These are phyloP conservation scores for Blastobasis adustella DNA, from an alignment of 2,888 invertebrate genomes.

Conservation along the genomic window DNA sequence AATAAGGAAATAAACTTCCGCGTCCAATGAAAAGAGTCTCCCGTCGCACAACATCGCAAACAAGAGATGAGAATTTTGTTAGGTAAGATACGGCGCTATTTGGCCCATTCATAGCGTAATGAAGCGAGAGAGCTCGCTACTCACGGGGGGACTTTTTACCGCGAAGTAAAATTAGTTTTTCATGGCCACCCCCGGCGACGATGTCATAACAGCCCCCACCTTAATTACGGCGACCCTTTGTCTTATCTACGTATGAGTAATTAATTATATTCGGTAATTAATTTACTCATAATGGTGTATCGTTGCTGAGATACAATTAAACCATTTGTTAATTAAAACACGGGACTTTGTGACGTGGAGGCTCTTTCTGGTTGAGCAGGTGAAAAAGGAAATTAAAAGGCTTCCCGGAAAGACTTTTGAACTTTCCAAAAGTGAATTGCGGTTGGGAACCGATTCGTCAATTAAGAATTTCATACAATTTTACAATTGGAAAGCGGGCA, in stretches of 20 bases:
- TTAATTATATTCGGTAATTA: conserved; percentile 59
- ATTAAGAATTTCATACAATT: too few species aligned
- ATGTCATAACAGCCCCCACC: conserved; percentile 34
- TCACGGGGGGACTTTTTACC: conserved; percentile 30
- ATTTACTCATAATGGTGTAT: conserved; percentile 45
- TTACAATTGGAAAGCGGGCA: too few species aligned
- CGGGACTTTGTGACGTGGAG: conserved; percentile 3
- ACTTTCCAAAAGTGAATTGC: too few species aligned
- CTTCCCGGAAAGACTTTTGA: too few species aligned
- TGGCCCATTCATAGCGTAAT: conserved; percentile 31
- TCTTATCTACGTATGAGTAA: conserved; percentile 49
- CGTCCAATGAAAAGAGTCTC: too few species aligned
- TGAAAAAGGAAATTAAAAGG: too few species aligned
- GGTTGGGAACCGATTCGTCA: too few species aligned
- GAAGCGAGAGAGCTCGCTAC: conserved; percentile 18
- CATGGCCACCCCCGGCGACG: conserved; percentile 31
- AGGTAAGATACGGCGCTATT: conserved; percentile 8
- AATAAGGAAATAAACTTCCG: too few species aligned
- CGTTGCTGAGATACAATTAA: conserved; percentile 38
- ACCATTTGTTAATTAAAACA: conserved; percentile 46
- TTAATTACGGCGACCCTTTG: conserved; percentile 37
- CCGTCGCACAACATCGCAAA: too few species aligned
- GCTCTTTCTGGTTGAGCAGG: too few species aligned
- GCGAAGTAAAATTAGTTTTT: conserved; percentile 51
- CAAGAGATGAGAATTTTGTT: too few species aligned